Base-by-base conservation (phyloP, 2,888 invertebrate genomes). In the Drosophila buzzatii region DNA sequence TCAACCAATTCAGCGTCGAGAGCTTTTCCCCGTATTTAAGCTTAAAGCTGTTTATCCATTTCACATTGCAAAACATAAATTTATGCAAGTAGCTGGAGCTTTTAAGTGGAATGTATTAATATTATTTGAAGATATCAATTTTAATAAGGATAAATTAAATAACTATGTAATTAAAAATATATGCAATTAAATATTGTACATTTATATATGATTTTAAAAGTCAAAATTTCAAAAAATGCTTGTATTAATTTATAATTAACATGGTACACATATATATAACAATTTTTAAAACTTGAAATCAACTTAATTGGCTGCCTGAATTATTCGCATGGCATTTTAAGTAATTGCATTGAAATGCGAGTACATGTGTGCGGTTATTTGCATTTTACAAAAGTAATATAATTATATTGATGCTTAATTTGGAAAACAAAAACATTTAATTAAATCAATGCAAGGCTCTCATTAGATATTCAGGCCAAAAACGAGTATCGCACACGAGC, bases 371-470 rank as follows among this genome's bases (percentile, higher is more conserved):
- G 20, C 18, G 20, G 14, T 6, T 61, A 35, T 35, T 58, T 64
- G 42, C 14, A 44, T 56, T 23, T 23, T 35, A 44, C 16, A 31
- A 45, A 63, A 65, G 69, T 63, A 56, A 75, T 69, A 67, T 65
- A 53, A 74, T 64, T 68, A 61, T 58, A 52, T 18, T 20, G 51
- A n/a, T 61, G 37, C 39, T 76, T 59, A 74, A 66, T 61, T 62
- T 37, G 52, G 42, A 62, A 47, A 67, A 72, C 61, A 69, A 70
- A 58, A 56, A 47, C 65, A 76, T 70, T 81, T 73, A 82, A 82
- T 81, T 73, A 84, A 79, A 79, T 73, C 67, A 65, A 73, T 69
- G 59, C 51, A 64, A 74, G 68, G 73, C 42, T 53, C 59, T 23
- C 70, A 84, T 77, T 77, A 62, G 66, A 49, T 64, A 77, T 64